A percentile compares a stretch with the other conserved stretches of the same genome.
These are phyloP conservation scores for Clupea harengus DNA, from an alignment of 2,113 vertebrate species.

Conservation along the genomic window DNA sequence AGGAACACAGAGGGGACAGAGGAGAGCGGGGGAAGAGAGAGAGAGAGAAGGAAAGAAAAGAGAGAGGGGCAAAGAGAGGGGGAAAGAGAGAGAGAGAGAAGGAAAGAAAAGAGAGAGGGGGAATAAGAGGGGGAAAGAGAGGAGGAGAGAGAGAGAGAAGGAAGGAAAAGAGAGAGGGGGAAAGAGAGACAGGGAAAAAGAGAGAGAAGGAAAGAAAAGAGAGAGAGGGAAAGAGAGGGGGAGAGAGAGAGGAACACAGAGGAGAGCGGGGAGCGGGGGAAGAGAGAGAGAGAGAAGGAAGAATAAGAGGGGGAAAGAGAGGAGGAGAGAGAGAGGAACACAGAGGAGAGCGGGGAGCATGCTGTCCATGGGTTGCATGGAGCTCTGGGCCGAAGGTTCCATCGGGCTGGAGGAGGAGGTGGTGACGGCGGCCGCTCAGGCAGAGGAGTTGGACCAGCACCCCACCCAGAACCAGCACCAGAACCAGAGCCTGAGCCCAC, in stretches of 20 bases:
- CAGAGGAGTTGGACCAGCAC: slow-evolving; percentile 65
- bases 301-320: neutral
- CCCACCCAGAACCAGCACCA: slow-evolving; percentile 37
- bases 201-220: no score
- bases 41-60: neutral
- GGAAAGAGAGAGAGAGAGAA: neutral
- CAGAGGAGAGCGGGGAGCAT: slow-evolving; percentile 50
- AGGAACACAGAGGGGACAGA: no score
- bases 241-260: no score
- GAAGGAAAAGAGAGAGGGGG: no score
- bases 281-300: neutral
- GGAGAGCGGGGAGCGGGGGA: neutral
- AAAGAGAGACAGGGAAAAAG: no score
- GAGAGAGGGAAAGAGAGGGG: no score
- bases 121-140: neutral
- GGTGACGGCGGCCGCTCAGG: slow-evolving; percentile 64
- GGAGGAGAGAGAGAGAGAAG: neutral
- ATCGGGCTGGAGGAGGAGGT: slow-evolving; percentile 67
- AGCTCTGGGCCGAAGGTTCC: slow-evolving; percentile 73
- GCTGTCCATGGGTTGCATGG: slow-evolving; percentile 64
- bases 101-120: neutral
- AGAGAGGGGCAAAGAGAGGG: slow-evolving; percentile 29
- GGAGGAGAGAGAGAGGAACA: neutral
- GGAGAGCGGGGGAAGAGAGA: neutral
- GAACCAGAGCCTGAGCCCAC: neutral